Percentiles rank a stretch among this genome's conserved stretches.
These are phyloP conservation scores for Sardina pilchardus DNA, from an alignment of 2,113 vertebrate species.

Conservation along the genomic window DNA sequence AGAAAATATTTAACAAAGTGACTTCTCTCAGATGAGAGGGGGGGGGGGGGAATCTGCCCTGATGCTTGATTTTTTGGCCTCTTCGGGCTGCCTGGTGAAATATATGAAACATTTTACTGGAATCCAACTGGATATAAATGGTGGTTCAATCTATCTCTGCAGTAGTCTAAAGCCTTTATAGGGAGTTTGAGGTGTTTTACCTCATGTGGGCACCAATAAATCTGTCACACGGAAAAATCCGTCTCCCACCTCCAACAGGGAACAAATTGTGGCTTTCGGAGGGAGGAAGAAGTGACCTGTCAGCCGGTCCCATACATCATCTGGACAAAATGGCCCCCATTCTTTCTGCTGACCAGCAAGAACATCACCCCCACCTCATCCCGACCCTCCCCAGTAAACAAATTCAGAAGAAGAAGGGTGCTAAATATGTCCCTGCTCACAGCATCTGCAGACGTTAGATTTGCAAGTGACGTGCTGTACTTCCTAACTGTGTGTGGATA, in stretches of 20 bases:
- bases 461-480: slow-evolving; percentile 46
- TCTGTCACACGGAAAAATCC: slow-evolving; percentile 87
- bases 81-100: slow-evolving; percentile 48
- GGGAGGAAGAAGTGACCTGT: slow-evolving; percentile 85
- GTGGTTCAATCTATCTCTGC: slow-evolving; percentile 71
- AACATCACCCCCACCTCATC: slow-evolving; percentile 70
- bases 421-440: slow-evolving; percentile 72
- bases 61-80: slow-evolving; percentile 16
- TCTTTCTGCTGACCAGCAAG: slow-evolving; percentile 76
- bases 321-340: slow-evolving; percentile 83
- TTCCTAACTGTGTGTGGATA: neutral
- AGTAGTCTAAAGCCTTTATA: slow-evolving; percentile 76
- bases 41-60: no score
- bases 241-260: slow-evolving; percentile 78
- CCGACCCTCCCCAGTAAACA: slow-evolving; percentile 74
- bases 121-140: slow-evolving; percentile 70
- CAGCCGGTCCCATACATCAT: slow-evolving; percentile 86
- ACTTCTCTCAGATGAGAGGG: slow-evolving; percentile 2
- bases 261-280: slow-evolving; percentile 89
- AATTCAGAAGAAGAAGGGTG: slow-evolving; percentile 73
- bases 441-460: slow-evolving; percentile 65
- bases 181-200: slow-evolving; percentile 81
- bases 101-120: slow-evolving; percentile 65
- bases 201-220: slow-evolving; percentile 83
- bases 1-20: slow-evolving; percentile 12